Evolutionary conservation across 2,797 vertebrate species (phyloP), one percentile per base, ranked within the genome.

Genomic region (Takifugu rubripes): DNA sequence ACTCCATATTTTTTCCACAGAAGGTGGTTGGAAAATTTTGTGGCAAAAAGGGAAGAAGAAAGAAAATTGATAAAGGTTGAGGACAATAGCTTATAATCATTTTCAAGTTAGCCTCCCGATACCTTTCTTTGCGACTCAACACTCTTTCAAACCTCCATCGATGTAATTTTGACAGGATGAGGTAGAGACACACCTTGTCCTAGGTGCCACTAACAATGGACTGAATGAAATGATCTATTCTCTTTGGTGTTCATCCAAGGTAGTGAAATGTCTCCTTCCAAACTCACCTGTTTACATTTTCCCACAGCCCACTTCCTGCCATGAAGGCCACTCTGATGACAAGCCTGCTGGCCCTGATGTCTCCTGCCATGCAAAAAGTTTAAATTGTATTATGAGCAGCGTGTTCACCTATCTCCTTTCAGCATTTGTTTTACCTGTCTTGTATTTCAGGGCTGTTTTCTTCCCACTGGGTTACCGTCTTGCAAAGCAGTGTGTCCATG

Each of bases 251-350:
- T 40, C 36, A 12, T 40, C 9, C 36, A 40, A 40, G 36, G 10
- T 40, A 12, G 12, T 40, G 10, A 42, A 67, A 49, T 21, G 55
- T 40, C 36, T 40, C 36, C 10, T 40, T 40, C 8, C n/a, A 24
- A 54, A 27, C 6, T 27, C 46, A 98, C 96, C 94, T 94, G 64
- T 68, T 78, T 90, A 95, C 95, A 98, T 72, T 82, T 85, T 64
- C 64, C 78, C 86, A 96, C 89, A 68, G 92, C 75, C 79, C 68
- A 61, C 53, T 40, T 83, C 75, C 92, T 67, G 70, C 86, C 79
- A 68, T 44, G 61, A 6, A 68, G 70, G 0, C 68, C 72, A 14
- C 88, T 72, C 75, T 91, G 90, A 51, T 1, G 64, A 49, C 56
- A 74, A 0, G 93, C 94, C 65, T 75, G 67, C 47, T 55, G 54